Conservation (phyloP, 1,140 invertebrate species). For the Sarcophaga bullata region DNA sequence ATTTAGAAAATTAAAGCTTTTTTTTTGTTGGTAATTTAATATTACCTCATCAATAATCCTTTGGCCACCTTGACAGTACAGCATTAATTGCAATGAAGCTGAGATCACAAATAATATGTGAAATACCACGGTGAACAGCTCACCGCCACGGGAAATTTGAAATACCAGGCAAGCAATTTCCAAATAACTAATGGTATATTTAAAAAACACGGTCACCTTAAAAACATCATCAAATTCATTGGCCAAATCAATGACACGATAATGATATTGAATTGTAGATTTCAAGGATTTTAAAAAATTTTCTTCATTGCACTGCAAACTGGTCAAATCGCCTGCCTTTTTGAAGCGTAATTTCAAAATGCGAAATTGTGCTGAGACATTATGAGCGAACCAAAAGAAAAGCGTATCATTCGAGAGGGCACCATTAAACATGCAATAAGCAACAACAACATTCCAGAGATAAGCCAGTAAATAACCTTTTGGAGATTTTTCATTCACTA, state of each 20-base stretch:
- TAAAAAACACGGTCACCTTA: background rate
- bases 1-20: background rate
- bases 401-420: slow-evolving; percentile 11
- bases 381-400: background rate
- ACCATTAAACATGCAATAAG: background rate
- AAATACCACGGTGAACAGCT: background rate
- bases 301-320: background rate
- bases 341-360: slow-evolving; percentile 29
- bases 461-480: background rate
- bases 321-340: background rate
- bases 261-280: slow-evolving; percentile 12
- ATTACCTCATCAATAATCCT: slow-evolving; percentile 9
- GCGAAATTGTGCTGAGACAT: slow-evolving; percentile 8
- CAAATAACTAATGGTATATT: slow-evolving; percentile 14
- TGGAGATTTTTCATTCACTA: background rate
- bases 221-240: slow-evolving; percentile 10
- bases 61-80: slow-evolving; percentile 23
- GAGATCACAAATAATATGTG: background rate
- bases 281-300: background rate
- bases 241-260: background rate
- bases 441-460: background rate
- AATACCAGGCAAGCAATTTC: background rate
- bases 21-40: background rate
- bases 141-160: background rate
- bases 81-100: background rate